Percentiles rank a stretch among this genome's conserved stretches.
Conservation (phyloP, 2,888 invertebrate genomes). For the Diplolepis rosae region DNA sequence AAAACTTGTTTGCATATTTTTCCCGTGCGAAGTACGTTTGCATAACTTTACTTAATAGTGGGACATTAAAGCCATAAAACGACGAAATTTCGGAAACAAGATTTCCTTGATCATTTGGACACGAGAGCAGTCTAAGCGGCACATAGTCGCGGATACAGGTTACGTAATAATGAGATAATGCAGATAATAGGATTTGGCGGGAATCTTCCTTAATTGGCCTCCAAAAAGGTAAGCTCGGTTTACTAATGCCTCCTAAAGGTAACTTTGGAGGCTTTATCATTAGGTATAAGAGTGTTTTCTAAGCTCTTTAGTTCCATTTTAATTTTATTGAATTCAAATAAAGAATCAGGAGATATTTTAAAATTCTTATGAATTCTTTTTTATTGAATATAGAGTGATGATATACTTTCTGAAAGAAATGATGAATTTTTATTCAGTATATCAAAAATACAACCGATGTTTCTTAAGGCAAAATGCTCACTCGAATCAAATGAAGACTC, state of each 20-base stretch:
- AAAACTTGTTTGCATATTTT: too few relatives aligned
- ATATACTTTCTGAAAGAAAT: not conserved
- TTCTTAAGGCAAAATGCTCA: not conserved
- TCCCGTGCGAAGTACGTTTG: too few relatives aligned
- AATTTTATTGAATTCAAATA: not conserved
- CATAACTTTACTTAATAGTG: too few relatives aligned
- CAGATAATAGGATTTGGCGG: constrained; percentile 72
- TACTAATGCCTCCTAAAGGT: constrained; percentile 43
- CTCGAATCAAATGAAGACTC: constrained; percentile 9
- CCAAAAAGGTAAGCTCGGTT: constrained; percentile 71
- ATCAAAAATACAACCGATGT: not conserved
- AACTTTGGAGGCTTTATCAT: constrained; percentile 41
- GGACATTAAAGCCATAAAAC: too few relatives aligned
- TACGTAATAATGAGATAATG: constrained; percentile 73
- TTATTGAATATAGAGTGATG: too few relatives aligned
- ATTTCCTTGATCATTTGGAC: constrained; percentile 17
- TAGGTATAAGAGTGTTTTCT: constrained; percentile 31
- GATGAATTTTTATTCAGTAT: not conserved
- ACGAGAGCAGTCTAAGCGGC: constrained; percentile 36
- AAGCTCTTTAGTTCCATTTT: not conserved
- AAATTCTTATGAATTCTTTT: too few relatives aligned
- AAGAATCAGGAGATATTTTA: not conserved
- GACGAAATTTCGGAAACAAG: not conserved
- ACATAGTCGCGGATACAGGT: constrained; percentile 46
- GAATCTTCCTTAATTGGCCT: constrained; percentile 72